Percentiles rank a stretch among this genome's conserved stretches.
These are phyloP conservation scores for Scolopax bukidnonensis DNA, from an alignment of 2,797 vertebrate species.

Conservation along the genomic window DNA sequence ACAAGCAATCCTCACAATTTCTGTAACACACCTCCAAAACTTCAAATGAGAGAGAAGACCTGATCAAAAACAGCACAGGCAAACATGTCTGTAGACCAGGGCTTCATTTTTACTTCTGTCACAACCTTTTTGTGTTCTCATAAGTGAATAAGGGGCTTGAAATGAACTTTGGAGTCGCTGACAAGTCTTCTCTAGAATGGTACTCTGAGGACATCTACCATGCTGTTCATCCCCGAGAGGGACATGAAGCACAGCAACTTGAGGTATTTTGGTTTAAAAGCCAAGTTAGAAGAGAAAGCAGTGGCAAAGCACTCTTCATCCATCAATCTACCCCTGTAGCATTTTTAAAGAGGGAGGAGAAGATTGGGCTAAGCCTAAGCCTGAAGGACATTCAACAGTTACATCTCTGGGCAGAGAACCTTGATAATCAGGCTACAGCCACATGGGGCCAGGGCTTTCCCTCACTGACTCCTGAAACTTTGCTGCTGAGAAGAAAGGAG, in stretches of 20 bases:
- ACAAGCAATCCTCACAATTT: background rate
- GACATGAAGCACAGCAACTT: background rate
- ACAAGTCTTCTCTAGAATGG: background rate
- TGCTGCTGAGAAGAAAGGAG: background rate
- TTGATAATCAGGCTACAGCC: background rate
- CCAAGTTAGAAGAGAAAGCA: background rate
- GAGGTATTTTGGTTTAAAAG: background rate
- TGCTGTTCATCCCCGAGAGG: background rate
- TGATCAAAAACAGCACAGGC: background rate
- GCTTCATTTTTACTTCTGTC: background rate
- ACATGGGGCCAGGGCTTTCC: background rate
- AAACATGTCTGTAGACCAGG: background rate
- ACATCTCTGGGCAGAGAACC: background rate
- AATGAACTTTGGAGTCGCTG: background rate
- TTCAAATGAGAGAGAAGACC: accelerated
- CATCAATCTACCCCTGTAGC: background rate
- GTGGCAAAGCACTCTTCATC: background rate
- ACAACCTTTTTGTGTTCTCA: background rate
- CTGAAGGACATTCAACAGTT: background rate
- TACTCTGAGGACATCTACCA: background rate
- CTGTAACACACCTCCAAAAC: background rate
- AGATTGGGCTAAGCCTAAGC: background rate
- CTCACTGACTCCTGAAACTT: background rate
- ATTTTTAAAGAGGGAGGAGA: background rate
- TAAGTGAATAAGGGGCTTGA: background rate